Percentiles rank a stretch among this genome's conserved stretches.
Evolutionary conservation across 2,797 vertebrate species (phyloP).

Genomic region (Ptychobarbus kaznakovi): DNA sequence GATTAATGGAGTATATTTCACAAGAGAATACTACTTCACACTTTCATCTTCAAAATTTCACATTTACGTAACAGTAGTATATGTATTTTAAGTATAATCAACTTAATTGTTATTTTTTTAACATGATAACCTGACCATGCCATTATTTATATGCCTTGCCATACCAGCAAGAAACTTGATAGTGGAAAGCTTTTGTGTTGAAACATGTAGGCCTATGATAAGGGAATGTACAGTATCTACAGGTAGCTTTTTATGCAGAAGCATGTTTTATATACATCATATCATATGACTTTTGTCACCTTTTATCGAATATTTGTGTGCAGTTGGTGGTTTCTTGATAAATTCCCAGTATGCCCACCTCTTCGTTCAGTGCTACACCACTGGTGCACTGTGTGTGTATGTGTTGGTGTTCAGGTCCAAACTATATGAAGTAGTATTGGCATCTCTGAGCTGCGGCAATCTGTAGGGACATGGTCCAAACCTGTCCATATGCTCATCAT

Average conservation of each 20-base stretch:
- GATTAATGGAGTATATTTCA: too few relatives aligned
- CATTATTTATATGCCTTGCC: not conserved
- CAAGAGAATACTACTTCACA: too few relatives aligned
- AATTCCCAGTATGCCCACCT: not conserved
- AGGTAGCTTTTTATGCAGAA: not conserved
- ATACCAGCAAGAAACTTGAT: not conserved
- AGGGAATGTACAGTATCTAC: not conserved
- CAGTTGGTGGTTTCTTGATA: slow-evolving; percentile 1
- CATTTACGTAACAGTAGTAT: not conserved
- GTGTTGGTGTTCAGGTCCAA: slow-evolving; percentile 16
- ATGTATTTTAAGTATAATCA: not conserved
- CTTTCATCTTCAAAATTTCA: too few relatives aligned
- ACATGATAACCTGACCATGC: not conserved
- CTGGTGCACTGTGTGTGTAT: not conserved
- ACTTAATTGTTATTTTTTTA: not conserved
- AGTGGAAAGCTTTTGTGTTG: not conserved
- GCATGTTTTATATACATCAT: not conserved
- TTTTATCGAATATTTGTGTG: not conserved
- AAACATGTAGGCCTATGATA: not conserved
- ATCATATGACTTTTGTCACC: not conserved
- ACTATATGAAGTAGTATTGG: slow-evolving; percentile 37
- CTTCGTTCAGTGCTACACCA: not conserved
- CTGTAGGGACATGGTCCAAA: slow-evolving; percentile 51
- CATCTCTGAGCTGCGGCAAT: slow-evolving; percentile 45
- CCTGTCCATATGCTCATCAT: slow-evolving; percentile 65